These are phyloP conservation scores for Mus spicilegus DNA, from an alignment of 2,113 vertebrate species.

Conservation along the genomic window DNA sequence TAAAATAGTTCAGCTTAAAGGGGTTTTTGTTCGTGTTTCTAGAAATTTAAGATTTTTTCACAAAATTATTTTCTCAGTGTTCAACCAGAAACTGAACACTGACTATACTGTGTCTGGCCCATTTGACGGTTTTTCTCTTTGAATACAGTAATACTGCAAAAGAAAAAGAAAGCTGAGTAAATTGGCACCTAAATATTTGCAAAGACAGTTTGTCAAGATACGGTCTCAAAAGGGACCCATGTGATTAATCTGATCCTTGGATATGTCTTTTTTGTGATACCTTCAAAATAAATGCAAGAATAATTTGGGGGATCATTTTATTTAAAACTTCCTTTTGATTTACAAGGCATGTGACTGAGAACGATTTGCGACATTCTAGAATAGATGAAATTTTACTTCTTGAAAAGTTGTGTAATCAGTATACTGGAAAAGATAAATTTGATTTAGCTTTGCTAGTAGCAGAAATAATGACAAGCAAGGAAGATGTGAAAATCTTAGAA, in stretches of 20 bases:
- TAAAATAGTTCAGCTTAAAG: background rate
- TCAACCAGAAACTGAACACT: background rate
- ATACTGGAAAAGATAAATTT: conserved; percentile 56
- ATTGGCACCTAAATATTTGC: conserved; percentile 43
- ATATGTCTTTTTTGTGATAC: background rate
- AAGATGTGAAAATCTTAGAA: background rate
- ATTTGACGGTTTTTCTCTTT: background rate
- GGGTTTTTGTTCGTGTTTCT: conserved; percentile 44
- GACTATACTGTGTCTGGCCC: background rate
- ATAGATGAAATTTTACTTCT: conserved; percentile 34
- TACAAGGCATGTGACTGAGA: background rate
- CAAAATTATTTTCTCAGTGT: conserved; percentile 48
- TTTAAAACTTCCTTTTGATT: conserved; percentile 21
- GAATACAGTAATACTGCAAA: background rate
- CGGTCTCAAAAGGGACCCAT: background rate
- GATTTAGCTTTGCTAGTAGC: background rate
- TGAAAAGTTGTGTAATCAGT: conserved; percentile 37
- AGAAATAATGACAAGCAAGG: conserved; percentile 34
- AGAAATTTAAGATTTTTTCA: background rate
- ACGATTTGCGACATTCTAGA: background rate
- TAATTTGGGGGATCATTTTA: background rate
- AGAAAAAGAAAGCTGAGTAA: background rate
- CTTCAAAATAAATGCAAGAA: conserved; percentile 24
- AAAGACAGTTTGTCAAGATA: background rate
- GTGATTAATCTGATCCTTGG: background rate